Conservation (phyloP, 30 jellyfish, hydroid and myxozoan genomes). For the Chrysaora quinquecirrha region DNA sequence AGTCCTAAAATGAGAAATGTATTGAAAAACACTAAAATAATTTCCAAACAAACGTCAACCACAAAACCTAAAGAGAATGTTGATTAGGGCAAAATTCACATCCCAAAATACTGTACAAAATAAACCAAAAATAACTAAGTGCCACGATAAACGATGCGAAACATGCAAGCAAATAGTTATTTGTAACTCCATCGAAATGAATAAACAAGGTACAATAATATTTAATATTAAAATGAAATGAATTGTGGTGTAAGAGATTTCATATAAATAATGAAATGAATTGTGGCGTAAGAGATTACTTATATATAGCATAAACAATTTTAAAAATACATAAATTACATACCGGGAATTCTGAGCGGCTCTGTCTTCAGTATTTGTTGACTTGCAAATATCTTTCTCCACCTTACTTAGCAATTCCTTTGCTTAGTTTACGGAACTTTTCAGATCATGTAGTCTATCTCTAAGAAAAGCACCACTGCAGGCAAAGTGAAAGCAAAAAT, state of each 20-base stretch:
- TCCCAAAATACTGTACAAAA: not conserved
- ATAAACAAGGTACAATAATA: not conserved
- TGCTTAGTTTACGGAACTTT: not conserved
- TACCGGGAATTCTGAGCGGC: not conserved
- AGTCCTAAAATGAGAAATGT: constrained; percentile 16
- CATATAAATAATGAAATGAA: no score
- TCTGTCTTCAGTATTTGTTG: not conserved
- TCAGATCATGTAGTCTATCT: not conserved
- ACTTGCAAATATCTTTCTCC: not conserved
- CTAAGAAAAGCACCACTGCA: no score
- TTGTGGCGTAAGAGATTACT: no score
- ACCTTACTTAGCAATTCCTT: not conserved
- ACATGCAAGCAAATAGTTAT: not conserved
- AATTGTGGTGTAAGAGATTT: not conserved
- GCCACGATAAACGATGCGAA: no score
- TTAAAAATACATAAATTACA: no score
- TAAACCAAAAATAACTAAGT: no score
- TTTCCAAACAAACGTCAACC: constrained; percentile 41
- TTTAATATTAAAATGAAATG: not conserved
- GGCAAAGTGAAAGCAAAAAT: no score
- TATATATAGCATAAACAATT: no score
- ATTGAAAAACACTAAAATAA: constrained; percentile 7
- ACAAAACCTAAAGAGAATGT: constrained; percentile 22
- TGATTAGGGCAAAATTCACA: constrained; percentile 22
- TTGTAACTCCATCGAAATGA: not conserved